phyloP scores from a whole-genome alignment of 2,113 vertebrate genomes.

The Archilochus colubris region DNA sequence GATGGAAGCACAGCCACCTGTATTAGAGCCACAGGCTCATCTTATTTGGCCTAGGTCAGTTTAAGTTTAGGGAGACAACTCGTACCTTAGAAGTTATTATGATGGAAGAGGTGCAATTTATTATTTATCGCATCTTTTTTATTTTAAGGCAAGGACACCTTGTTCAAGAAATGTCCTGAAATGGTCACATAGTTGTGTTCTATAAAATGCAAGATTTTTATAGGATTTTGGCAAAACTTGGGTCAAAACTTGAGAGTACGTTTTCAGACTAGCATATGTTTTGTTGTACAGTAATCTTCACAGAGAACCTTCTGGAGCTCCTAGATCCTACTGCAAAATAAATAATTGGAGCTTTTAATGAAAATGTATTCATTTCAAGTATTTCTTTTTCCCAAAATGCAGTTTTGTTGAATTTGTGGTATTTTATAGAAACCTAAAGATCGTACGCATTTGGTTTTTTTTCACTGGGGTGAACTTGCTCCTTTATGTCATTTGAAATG shows the following conservation, averaged over 20 bases:
- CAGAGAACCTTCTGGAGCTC: neutral
- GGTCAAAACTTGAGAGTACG: neutral
- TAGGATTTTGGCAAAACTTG: neutral
- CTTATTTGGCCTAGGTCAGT: neutral
- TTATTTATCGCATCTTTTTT: neutral
- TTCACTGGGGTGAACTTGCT: neutral
- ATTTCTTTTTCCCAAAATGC: neutral
- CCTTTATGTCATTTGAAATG: neutral
- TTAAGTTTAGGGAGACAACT: neutral
- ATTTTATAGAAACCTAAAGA: neutral
- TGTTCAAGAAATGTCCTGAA: neutral
- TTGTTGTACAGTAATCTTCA: neutral
- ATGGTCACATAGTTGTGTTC: neutral
- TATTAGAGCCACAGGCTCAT: neutral
- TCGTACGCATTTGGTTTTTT: neutral
- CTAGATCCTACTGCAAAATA: neutral
- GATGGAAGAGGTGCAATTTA: neutral
- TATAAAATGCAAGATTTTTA: neutral
- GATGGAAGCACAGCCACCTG: neutral
- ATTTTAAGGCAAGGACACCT: neutral
- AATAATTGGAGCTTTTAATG: neutral
- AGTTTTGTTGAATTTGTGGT: neutral
- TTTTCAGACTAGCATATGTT: neutral
- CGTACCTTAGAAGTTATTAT: neutral
- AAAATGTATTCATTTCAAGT: neutral